A percentile compares a stretch with the other conserved stretches of the same genome.
phyloP scores from a whole-genome alignment of 1,140 invertebrate species.

The Polyergus mexicanus region DNA sequence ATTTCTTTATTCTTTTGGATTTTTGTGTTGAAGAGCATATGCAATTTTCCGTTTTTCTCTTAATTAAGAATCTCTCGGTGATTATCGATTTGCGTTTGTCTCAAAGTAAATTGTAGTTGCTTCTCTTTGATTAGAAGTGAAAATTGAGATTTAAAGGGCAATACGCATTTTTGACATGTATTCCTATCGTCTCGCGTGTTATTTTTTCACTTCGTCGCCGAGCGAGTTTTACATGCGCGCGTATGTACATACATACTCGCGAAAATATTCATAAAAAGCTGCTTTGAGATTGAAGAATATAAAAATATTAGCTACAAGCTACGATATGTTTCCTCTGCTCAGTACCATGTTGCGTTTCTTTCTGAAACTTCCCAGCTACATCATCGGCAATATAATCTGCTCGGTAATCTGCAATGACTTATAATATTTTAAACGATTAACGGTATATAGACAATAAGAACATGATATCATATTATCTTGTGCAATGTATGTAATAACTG shows the following conservation, averaged over 20 bases:
- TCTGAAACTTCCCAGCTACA: slow-evolving; percentile 47
- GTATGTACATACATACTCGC: not conserved
- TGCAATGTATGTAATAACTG: not conserved
- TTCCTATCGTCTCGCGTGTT: not conserved
- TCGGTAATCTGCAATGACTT: slow-evolving; percentile 48
- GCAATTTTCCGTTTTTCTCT: not conserved
- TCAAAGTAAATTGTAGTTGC: slow-evolving; percentile 29
- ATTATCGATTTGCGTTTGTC: not conserved
- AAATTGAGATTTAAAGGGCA: slow-evolving; percentile 51
- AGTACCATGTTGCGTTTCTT: slow-evolving; percentile 41
- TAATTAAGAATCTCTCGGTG: not conserved
- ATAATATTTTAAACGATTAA: slow-evolving; percentile 42
- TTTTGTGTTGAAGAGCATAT: not conserved
- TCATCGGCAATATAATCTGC: slow-evolving; percentile 47
- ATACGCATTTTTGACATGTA: not conserved
- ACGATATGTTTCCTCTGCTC: slow-evolving; percentile 35
- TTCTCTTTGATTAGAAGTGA: slow-evolving; percentile 44
- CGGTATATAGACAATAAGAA: slow-evolving; percentile 1
- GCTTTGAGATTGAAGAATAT: slow-evolving; percentile 6
- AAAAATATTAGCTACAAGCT: not conserved
- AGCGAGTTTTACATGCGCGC: not conserved
- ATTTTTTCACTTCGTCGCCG: not conserved
- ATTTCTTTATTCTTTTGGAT: not conserved
- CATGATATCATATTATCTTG: not conserved
- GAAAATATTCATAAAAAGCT: slow-evolving; percentile 4